Evolutionary conservation across 1,140 invertebrate species (phyloP).

Genomic region (Drosophila ironensis): DNA sequence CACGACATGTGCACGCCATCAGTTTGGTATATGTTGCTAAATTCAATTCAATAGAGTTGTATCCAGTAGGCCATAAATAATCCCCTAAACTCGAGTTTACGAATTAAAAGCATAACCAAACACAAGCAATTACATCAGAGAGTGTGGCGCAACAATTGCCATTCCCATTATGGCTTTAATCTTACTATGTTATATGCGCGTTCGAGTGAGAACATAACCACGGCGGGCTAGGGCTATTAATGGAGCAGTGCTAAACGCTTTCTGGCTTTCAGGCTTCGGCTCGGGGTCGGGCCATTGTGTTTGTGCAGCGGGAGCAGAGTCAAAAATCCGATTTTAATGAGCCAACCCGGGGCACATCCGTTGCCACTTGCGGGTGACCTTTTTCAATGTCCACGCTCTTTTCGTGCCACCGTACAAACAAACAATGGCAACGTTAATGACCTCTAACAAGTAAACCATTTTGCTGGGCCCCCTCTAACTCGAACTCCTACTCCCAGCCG

Average conservation of each 20-base stretch:
- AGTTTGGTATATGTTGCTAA: too few relatives aligned
- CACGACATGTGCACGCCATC: too few relatives aligned
- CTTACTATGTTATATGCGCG: conserved; percentile 24
- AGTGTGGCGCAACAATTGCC: conserved; percentile 18
- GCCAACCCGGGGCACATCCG: conserved; percentile 55
- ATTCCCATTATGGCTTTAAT: conserved; percentile 16
- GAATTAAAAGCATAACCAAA: neutral
- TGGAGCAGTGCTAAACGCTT: conserved; percentile 43
- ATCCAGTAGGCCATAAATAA: too few relatives aligned
- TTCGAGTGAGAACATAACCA: conserved; percentile 46
- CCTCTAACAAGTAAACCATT: conserved; percentile 78
- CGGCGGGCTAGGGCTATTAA: conserved; percentile 50
- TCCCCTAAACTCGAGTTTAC: too few relatives aligned
- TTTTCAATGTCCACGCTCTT: conserved; percentile 39
- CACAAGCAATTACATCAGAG: conserved; percentile 6
- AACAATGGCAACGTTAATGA: conserved; percentile 76
- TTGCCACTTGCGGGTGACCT: conserved; percentile 62
- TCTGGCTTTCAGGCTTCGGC: neutral
- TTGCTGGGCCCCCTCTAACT: conserved; percentile 21
- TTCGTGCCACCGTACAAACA: neutral
- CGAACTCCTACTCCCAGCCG: neutral
- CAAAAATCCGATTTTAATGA: conserved; percentile 70
- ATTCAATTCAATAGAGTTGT: too few relatives aligned
- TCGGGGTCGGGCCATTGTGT: conserved; percentile 63
- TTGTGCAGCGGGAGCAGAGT: conserved; percentile 44